phyloP scores from a whole-genome alignment of 1,140 invertebrate genomes.

The Chrysomallon squamiferum region DNA sequence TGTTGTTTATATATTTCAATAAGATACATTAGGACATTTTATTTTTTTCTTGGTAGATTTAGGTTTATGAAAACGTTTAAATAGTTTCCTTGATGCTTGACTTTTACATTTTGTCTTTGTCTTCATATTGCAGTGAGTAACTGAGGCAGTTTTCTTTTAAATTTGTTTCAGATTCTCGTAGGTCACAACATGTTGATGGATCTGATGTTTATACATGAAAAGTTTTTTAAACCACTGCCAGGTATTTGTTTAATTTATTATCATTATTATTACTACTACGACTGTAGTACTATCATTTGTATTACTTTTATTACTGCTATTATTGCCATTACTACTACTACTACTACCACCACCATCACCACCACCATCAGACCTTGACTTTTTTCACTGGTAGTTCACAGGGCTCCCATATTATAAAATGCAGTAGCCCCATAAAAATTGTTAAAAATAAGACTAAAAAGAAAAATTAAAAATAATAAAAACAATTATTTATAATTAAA shows the following conservation, averaged over 20 bases:
- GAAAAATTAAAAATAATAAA: too few species aligned
- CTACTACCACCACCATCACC: neutral
- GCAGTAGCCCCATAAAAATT: neutral
- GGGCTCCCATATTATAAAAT: neutral
- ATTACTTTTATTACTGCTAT: neutral
- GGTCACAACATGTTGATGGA: slow-evolving; percentile 80
- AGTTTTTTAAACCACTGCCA: slow-evolving; percentile 76
- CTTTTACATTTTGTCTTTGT: too few species aligned
- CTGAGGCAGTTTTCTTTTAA: too few species aligned
- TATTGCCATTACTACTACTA: neutral
- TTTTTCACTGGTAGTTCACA: neutral
- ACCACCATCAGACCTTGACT: neutral
- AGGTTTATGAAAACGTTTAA: too few species aligned
- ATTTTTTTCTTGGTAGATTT: too few species aligned
- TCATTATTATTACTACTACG: neutral
- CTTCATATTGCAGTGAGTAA: too few species aligned
- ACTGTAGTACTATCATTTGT: neutral
- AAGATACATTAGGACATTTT: too few species aligned
- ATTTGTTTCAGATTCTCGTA: slow-evolving; percentile 69
- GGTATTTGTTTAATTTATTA: slow-evolving; percentile 53
- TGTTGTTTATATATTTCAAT: too few species aligned
- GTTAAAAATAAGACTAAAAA: too few species aligned
- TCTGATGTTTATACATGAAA: slow-evolving; percentile 74
- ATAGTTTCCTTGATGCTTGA: too few species aligned
- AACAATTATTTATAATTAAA: too few species aligned